Conservation (phyloP, 1,140 invertebrate species). For the Phenacoccus solenopsis region DNA sequence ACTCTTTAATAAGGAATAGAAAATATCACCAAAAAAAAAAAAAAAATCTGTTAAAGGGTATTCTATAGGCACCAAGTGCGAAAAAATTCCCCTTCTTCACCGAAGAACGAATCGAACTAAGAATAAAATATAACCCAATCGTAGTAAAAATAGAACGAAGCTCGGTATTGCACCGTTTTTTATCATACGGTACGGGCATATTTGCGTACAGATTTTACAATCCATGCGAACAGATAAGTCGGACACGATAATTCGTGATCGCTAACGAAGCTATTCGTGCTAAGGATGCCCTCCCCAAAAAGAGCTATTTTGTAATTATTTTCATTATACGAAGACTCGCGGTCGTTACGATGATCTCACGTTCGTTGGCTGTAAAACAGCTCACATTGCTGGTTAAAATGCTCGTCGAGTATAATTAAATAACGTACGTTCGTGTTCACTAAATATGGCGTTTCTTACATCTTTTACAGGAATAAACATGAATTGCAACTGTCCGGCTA, state of each 20-base stretch:
- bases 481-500: conserved; percentile 56
- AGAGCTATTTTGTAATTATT: conserved; percentile 9
- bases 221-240: not conserved
- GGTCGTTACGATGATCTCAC: too few species aligned
- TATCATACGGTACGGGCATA: too few species aligned
- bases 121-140: too few species aligned
- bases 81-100: too few species aligned
- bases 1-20: too few species aligned
- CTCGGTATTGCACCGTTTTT: too few species aligned
- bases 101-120: too few species aligned
- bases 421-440: not conserved
- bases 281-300: conserved; percentile 16
- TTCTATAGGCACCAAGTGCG: too few species aligned
- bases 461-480: conserved; percentile 17
- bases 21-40: too few species aligned
- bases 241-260: conserved; percentile 11
- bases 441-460: not conserved
- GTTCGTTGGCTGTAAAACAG: not conserved
- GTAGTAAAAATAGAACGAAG: too few species aligned
- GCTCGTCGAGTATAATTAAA: not conserved
- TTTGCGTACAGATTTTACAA: too few species aligned
- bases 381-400: not conserved
- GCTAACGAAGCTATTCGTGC: conserved; percentile 4
- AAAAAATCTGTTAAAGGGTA: too few species aligned
- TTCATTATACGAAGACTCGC: conserved; percentile 3